phyloP scores from a whole-genome alignment of 2,797 vertebrate genomes.

The Cottoperca gobio region DNA sequence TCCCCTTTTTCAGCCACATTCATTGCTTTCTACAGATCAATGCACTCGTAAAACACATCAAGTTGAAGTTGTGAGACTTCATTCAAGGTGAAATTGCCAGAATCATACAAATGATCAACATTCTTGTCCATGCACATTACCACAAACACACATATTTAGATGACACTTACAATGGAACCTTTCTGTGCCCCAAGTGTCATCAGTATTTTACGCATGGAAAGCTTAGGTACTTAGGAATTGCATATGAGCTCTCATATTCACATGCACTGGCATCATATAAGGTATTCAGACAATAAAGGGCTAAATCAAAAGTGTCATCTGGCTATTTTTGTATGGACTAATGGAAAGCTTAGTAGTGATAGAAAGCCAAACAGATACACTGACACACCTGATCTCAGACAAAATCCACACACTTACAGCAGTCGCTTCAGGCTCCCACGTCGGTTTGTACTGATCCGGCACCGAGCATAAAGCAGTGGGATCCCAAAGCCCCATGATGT shows the following conservation, averaged over 20 bases:
- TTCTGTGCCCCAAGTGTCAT: background rate
- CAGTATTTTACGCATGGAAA: constrained; percentile 23
- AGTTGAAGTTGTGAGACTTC: background rate
- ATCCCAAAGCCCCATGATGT: constrained; percentile 9
- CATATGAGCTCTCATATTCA: background rate
- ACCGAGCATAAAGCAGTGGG: constrained; percentile 24
- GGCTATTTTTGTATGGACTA: background rate
- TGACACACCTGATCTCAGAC: constrained; percentile 17
- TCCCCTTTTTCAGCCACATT: background rate
- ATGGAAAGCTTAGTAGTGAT: constrained; percentile 5
- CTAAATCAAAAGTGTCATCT: constrained; percentile 19
- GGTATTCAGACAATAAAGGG: background rate
- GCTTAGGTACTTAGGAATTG: background rate
- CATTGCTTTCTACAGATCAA: no score
- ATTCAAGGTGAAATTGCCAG: constrained; percentile 23
- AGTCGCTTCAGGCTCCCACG: constrained; percentile 26
- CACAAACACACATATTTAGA: constrained; percentile 1
- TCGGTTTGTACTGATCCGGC: constrained; percentile 22
- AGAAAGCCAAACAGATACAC: background rate
- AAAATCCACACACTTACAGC: constrained; percentile 1
- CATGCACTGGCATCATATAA: background rate
- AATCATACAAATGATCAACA: constrained; percentile 34
- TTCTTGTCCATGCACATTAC: constrained; percentile 9
- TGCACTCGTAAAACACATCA: background rate
- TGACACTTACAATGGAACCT: background rate